Base-by-base conservation (phyloP, 2,888 invertebrate species). In the Rhingia rostrata region DNA sequence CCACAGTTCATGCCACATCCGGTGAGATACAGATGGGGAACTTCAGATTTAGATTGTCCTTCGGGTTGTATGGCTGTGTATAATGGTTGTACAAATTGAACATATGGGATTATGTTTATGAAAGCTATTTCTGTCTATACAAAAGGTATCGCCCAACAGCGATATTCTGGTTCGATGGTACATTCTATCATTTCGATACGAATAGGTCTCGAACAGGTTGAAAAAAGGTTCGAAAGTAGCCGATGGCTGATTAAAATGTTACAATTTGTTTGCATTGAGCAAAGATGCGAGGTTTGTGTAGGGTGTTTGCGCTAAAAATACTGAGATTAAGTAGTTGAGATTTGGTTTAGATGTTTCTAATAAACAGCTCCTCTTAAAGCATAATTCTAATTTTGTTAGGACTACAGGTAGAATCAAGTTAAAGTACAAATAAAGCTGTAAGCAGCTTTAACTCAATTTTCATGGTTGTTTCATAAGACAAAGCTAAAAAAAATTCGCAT, bases 241-340 rank as follows among this genome's bases (percentile, higher is more conserved):
- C 72, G 14, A 49, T 82, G 77, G 77, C 72, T 77, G 70, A 72
- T 22, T 70, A 77, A 45, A 66, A 67, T 32, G 61, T 66, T 66
- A 61, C 82, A 82, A 78, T 82, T 82, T 82, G 78, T 63, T 66
- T 54, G 77, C 66, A 82, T 78, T 78, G 66, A 66, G 77, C 66
- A 61, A 61, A 74, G 47, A 60, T 66, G 70, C 60, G 61, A 54
- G 49, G 49, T 61, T 82, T 60, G 53, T 35, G 60, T 47, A 32
- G 22, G 32, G 54, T 32, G 63, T 49, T 58, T 66, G 64, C 7
- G 49, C 32, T 51, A 22, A 39, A 39, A 39, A 64, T 41, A 22
- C 14, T n/a, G 54, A 47, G 49, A 74, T 58, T 41, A 51, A 32
- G 47, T 33, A 30, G 33, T 60, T 54, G 58, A 39, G 41, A 33